These are phyloP conservation scores for Oxygymnocypris stewartii DNA, from an alignment of 2,113 vertebrate species.

Conservation along the genomic window DNA sequence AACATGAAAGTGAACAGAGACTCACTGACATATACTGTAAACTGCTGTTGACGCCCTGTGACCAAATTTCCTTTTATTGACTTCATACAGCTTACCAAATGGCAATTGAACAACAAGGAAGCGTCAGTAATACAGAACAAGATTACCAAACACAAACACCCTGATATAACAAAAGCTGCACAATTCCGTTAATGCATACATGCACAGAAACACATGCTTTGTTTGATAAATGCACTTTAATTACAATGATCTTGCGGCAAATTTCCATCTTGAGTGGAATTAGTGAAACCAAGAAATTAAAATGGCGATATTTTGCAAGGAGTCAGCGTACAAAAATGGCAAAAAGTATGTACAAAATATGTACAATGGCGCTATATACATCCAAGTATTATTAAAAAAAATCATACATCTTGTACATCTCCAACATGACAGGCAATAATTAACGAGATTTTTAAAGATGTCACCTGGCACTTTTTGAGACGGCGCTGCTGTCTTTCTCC, in stretches of 20 bases:
- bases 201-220: not conserved
- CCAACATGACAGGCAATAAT: constrained; percentile 66
- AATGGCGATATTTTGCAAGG: constrained; percentile 66
- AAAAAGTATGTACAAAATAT: constrained; percentile 77
- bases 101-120: not conserved
- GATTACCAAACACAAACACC: not conserved
- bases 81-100: not conserved
- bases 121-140: constrained; percentile 11
- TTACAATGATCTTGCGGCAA: constrained; percentile 70
- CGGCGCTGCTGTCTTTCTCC: constrained; percentile 47
- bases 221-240: constrained; percentile 76
- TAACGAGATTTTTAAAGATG: constrained; percentile 47
- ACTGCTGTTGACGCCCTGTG: not conserved
- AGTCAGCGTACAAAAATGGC: constrained; percentile 70
- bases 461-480: constrained; percentile 39
- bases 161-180: not conserved
- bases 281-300: constrained; percentile 56
- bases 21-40: not conserved
- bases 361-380: constrained; percentile 76
- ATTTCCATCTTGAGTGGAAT: constrained; percentile 60
- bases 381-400: constrained; percentile 67
- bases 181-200: not conserved
- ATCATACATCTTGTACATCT: constrained; percentile 73
- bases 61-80: constrained; percentile 34
- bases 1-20: not conserved